phyloP scores from a whole-genome alignment of 1,140 invertebrate genomes.

The Danaus plexippus region DNA sequence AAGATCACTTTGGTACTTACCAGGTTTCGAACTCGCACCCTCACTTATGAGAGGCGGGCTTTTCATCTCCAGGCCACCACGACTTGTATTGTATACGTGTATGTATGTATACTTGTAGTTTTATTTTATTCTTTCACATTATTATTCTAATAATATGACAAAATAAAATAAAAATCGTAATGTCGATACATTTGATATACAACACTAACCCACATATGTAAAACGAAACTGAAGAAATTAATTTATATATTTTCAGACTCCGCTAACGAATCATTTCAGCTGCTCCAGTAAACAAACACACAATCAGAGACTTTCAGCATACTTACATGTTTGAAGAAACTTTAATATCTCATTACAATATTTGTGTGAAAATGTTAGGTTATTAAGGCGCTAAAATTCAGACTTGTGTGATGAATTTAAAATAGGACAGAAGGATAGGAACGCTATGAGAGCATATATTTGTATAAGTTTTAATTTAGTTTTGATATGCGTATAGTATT shows the following conservation, averaged over 20 bases:
- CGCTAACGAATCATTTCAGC: constrained; percentile 39
- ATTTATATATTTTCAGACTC: constrained; percentile 43
- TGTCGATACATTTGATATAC: constrained; percentile 19
- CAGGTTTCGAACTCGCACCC: no score
- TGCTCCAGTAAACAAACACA: constrained; percentile 17
- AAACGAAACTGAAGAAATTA: constrained; percentile 42
- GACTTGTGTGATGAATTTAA: not conserved
- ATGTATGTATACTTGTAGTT: no score
- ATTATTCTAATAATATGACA: no score
- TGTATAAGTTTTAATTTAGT: no score
- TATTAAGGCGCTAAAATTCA: not conserved
- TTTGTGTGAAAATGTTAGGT: not conserved
- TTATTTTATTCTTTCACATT: no score
- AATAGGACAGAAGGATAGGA: no score
- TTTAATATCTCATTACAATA: not conserved
- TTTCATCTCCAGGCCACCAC: no score
- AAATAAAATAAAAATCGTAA: not conserved
- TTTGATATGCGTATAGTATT: no score
- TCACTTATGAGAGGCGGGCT: no score
- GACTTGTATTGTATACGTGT: no score
- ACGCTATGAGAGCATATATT: no score
- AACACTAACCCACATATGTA: constrained; percentile 28
- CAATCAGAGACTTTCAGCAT: constrained; percentile 9
- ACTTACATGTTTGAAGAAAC: not conserved
- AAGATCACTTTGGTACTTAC: no score